Conservation (phyloP, 2,113 vertebrate genomes). For the Anoplopoma fimbria region DNA sequence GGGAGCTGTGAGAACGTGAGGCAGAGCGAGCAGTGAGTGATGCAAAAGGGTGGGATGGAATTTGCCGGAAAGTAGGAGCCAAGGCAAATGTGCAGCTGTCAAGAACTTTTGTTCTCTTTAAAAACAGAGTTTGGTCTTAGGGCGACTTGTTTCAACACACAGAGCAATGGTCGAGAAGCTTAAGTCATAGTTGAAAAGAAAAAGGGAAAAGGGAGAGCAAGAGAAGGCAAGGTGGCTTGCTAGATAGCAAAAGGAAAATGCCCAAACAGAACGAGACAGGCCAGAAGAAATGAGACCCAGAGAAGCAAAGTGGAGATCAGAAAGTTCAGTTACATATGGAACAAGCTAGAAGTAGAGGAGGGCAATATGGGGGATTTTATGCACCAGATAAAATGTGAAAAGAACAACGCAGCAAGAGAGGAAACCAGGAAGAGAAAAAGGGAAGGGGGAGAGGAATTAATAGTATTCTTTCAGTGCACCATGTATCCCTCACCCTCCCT, state of each 20-base stretch:
- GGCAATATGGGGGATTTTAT: not conserved
- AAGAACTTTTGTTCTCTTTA: conserved; percentile 72
- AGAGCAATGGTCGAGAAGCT: not conserved
- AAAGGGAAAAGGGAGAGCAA: not conserved
- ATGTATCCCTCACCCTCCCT: conserved; percentile 83
- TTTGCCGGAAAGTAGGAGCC: conserved; percentile 72
- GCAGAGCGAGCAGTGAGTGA: conserved; percentile 69
- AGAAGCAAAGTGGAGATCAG: not conserved
- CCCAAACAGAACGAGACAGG: not conserved
- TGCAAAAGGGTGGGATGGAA: conserved; percentile 79
- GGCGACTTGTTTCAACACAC: conserved; percentile 54
- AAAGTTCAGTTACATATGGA: not conserved
- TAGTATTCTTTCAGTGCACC: conserved; percentile 74
- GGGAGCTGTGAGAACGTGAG: conserved; percentile 76
- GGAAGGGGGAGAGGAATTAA: conserved; percentile 59
- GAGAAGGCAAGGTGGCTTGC: not conserved
- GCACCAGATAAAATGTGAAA: conserved; percentile 24
- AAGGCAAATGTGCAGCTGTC: conserved; percentile 80
- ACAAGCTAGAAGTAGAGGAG: not conserved
- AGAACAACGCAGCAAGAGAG: conserved; percentile 21
- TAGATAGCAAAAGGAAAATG: not conserved
- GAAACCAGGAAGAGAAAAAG: conserved; percentile 45
- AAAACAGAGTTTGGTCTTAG: conserved; percentile 60
- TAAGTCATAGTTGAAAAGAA: not conserved
- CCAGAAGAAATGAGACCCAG: not conserved